Percentiles rank a stretch among this genome's conserved stretches.
These are phyloP conservation scores for Ginglymostoma cirratum DNA, from an alignment of 2,113 vertebrate species.

Conservation along the genomic window DNA sequence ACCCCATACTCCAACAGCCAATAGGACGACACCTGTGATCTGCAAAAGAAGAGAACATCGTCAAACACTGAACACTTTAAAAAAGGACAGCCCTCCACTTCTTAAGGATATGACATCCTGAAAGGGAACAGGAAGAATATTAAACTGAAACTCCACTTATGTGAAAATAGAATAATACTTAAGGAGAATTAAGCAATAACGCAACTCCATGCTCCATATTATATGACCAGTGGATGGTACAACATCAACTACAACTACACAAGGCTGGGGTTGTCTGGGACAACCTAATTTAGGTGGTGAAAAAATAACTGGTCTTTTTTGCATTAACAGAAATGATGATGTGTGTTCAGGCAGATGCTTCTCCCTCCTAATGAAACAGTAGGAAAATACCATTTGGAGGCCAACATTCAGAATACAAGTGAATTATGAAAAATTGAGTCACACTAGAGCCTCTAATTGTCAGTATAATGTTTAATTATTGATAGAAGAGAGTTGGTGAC, in stretches of 20 bases:
- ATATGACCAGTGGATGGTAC: background rate
- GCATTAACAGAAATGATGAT: background rate
- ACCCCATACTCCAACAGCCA: conserved; percentile 94
- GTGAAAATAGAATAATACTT: background rate
- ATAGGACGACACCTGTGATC: conserved; percentile 95
- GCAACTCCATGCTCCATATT: background rate
- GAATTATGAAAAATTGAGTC: background rate
- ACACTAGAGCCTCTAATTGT: background rate
- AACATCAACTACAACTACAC: background rate
- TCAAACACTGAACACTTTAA: background rate
- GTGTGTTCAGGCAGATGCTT: background rate
- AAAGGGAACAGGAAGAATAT: background rate
- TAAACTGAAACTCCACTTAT: background rate
- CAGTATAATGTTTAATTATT: background rate
- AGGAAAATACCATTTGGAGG: background rate
- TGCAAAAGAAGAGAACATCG: conserved; percentile 48
- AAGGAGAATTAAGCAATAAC: background rate
- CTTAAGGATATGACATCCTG: background rate
- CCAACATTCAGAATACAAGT: background rate
- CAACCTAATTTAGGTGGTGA: background rate
- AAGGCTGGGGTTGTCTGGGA: background rate
- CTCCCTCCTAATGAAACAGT: conserved; percentile 4
- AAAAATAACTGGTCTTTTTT: background rate
- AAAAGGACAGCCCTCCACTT: background rate
- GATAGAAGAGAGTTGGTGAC: background rate